Percentiles rank a stretch among this genome's conserved stretches.
These are phyloP conservation scores for Periplaneta americana DNA, from an alignment of 1,140 invertebrate genomes.

Conservation along the genomic window DNA sequence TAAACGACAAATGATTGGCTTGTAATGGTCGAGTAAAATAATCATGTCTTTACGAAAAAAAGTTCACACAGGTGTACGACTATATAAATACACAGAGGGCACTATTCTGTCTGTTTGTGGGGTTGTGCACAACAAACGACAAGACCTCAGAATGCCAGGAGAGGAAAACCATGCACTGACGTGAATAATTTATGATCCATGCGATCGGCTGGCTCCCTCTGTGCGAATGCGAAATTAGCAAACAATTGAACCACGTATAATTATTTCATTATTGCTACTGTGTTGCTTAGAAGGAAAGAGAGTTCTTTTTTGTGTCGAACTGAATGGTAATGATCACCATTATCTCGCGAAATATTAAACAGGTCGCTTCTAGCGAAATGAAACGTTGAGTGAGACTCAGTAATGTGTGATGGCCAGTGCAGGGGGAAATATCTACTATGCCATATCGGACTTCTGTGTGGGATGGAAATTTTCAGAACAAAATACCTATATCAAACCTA, in stretches of 20 bases:
- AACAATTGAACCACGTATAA: background rate
- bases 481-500: too few relatives aligned
- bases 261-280: background rate
- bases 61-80: too few relatives aligned
- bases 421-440: too few relatives aligned
- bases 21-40: background rate
- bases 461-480: too few relatives aligned
- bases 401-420: too few relatives aligned
- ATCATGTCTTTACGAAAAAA: background rate
- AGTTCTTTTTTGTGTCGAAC: background rate
- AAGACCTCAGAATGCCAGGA: background rate
- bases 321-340: background rate
- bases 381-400: too few relatives aligned
- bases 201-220: background rate
- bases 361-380: too few relatives aligned
- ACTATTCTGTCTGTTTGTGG: background rate
- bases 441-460: too few relatives aligned
- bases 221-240: background rate
- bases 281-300: background rate
- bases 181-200: background rate
- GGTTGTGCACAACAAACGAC: background rate
- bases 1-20: background rate
- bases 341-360: too few relatives aligned
- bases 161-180: background rate
- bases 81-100: background rate